phyloP scores from a whole-genome alignment of 2,797 vertebrate species.

The Sitta carolinensis region DNA sequence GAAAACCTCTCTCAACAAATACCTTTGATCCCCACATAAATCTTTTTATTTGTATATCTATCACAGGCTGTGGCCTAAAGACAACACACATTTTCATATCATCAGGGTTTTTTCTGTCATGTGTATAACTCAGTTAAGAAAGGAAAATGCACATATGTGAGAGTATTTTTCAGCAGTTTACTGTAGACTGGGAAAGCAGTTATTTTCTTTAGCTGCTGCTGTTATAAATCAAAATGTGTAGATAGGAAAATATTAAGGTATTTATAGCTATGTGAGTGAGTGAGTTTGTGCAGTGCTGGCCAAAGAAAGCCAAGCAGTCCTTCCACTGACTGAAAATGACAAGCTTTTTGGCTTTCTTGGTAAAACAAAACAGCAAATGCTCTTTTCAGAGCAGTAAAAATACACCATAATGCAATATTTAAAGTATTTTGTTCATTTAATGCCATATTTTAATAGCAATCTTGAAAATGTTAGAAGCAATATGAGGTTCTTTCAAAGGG shows the following conservation, averaged over 20 bases:
- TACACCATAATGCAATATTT: neutral
- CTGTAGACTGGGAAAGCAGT: neutral
- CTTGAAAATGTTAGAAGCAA: neutral
- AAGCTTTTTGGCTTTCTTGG: neutral
- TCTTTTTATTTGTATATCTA: neutral
- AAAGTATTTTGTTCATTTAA: neutral
- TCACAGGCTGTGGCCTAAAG: neutral
- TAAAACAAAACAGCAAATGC: neutral
- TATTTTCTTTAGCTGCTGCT: conserved; percentile 37
- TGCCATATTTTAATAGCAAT: neutral
- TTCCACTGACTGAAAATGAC: neutral
- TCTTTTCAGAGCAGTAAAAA: neutral
- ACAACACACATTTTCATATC: neutral
- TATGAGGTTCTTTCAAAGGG: neutral
- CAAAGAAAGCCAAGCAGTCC: conserved; percentile 17
- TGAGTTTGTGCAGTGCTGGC: neutral
- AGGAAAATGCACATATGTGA: neutral
- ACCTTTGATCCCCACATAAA: neutral
- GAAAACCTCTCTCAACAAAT: neutral
- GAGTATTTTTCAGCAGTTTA: neutral
- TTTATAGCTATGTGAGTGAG: conserved; percentile 12
- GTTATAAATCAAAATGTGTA: conserved; percentile 25
- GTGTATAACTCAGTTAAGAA: neutral
- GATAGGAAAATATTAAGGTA: conserved; percentile 38
- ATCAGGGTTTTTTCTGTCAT: neutral